Base-by-base conservation (phyloP, 2,797 vertebrate genomes). In the Knipowitschia caucasica region DNA sequence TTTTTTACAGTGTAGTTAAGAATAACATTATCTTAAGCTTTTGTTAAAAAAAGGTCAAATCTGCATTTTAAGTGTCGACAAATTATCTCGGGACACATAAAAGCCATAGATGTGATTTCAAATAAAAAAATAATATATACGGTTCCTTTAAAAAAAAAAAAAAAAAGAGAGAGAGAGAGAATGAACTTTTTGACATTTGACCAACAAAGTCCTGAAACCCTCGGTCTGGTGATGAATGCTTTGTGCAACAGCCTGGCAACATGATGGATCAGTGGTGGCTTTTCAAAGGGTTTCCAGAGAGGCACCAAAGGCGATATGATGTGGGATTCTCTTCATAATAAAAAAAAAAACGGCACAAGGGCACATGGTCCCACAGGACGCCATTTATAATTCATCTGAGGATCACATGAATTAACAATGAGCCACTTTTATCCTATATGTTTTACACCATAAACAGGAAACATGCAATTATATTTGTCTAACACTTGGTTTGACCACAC, bases 311-410 rank as follows among this genome's bases (percentile, higher is more conserved):
- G 53, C 67, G 82, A 86, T 86, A 75, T 65, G 64, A 85, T 86
- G 71, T 77, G 59, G 58, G 80, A 79, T 84, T 87, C 85, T 83
- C 80, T 81, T 67, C 77, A 84, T 85, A 86, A 83, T 71, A 78
- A 75, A 73, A 86, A 83, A 70, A 78, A 75, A 73, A 78, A 63
- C 69, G 74, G 67, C 86, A 77, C 73, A 82, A 81, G 80, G 78
- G 79, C 86, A 76, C 53, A n/a, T 3, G 39, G 71, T 86, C 87
- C 85, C 85, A 82, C 71, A 85, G 82, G 83, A 89, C 69, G 33
- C 23, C 55, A 88, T 90, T 75, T 73, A 89, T 90, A 84, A 91
- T 92, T 91, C 86, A 90, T 90, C 81, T 82, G 75, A 86, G 73
- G 80, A 71, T 21, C 62, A 82, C 70, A 89, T 89, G 86, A 86